These are phyloP conservation scores for Cataglyphis livida DNA, from an alignment of 2,888 invertebrate genomes.

Conservation along the genomic window DNA sequence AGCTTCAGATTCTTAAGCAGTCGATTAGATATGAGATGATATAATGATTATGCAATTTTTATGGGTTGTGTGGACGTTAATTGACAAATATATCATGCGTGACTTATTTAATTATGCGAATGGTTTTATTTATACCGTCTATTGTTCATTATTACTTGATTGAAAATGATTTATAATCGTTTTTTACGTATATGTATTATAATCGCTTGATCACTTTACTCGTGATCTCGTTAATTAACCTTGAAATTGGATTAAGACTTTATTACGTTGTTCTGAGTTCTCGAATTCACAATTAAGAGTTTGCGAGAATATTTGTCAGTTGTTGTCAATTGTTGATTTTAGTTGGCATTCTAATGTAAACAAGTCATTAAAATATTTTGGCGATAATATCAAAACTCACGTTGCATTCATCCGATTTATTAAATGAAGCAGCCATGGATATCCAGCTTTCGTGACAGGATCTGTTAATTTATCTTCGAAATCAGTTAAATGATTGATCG, in stretches of 20 bases:
- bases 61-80: neutral
- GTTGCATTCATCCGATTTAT: slow-evolving; percentile 82
- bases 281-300: neutral
- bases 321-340: neutral
- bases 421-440: slow-evolving; percentile 80
- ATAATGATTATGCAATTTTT: neutral
- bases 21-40: neutral
- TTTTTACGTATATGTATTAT: neutral
- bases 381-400: slow-evolving; percentile 68
- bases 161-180: slow-evolving; percentile 12
- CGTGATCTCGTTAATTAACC: slow-evolving; percentile 2
- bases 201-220: neutral
- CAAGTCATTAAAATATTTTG: slow-evolving; percentile 1
- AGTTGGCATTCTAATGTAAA: neutral
- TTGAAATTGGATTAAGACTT: slow-evolving; percentile 1
- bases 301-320: neutral
- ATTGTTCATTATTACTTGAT: neutral
- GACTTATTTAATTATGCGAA: slow-evolving; percentile 18
- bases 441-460: slow-evolving; percentile 81
- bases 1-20: neutral
- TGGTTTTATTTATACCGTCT: neutral
- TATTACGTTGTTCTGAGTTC: slow-evolving; percentile 10
- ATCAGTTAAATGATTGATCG: slow-evolving; percentile 85
- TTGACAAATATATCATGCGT: neutral
- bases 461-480: slow-evolving; percentile 82